Base-by-base conservation (phyloP, 2,888 invertebrate species). In the Prenolepis imparis region DNA sequence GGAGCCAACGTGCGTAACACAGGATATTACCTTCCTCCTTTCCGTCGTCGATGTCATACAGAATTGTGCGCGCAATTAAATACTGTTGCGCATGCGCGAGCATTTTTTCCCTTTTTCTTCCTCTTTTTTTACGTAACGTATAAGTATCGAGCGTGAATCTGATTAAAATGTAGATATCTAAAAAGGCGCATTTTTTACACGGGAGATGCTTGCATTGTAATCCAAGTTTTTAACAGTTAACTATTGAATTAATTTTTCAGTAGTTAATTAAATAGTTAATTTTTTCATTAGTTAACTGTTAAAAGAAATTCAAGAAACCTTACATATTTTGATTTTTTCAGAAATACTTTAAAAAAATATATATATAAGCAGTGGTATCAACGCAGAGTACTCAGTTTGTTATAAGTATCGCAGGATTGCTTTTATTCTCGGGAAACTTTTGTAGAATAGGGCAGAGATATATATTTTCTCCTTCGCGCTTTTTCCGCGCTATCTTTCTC, bases 21-120 rank as follows among this genome's bases (percentile, higher is more conserved):
- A 68, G 78, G 44, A 78, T 72, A 80, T 80, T 72, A 15, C 12
- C 18, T 36, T 72, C 28, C 28, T 28, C n/a, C 55, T n/a, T 36
- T 5, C 18, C 44, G 4, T 80, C 73, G 12, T 57, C 32, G 41
- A 59, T 18, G 73, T 78, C 44, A 59, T 67, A n/a, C 68, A 55
- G 39, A 28, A 67, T 57, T 57, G 57, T 55, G n/a, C 12, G 18
- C 5, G 57, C 59, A 59, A 78, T 78, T 59, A 78, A 18, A 44
- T 59, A 41, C 57, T 70, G 59, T 78, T 70, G 28, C 36, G 41
- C 11, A 3, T n/a, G 12, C n/a, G n/a, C n/a, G 48, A 11, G 9
- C 24, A 1, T 55, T 28, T 41, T 28, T 41, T n/a, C n/a, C n/a
- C n/a, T n/a, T n/a, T n/a, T n/a, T n/a, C n/a, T n/a, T n/a, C n/a